Evolutionary conservation across 2,113 vertebrate species (phyloP).

Genomic region (Numida meleagris): DNA sequence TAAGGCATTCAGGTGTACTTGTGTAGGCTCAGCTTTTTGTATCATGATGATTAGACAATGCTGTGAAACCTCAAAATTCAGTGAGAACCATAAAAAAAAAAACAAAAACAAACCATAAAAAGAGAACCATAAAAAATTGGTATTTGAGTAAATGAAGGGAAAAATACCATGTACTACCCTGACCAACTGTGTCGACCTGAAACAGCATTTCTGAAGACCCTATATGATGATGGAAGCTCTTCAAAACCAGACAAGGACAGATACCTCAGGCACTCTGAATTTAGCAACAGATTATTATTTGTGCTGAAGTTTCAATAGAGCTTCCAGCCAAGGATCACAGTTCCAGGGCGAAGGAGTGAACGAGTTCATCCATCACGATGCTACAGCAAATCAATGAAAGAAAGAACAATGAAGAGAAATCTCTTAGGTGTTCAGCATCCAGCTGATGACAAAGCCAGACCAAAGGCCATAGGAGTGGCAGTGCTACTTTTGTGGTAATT

Average conservation of each 20-base stretch:
- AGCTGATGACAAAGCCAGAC: constrained; percentile 8
- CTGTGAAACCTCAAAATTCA: constrained; percentile 15
- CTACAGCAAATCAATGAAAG: neutral
- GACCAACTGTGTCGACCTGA: neutral
- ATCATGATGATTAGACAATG: neutral
- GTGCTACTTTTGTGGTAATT: neutral
- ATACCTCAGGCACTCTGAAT: neutral
- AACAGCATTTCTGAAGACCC: neutral
- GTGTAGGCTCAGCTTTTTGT: neutral
- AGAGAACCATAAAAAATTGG: neutral
- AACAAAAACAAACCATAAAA: too few species aligned
- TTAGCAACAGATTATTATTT: neutral
- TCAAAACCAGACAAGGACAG: constrained; percentile 19
- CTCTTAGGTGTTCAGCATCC: neutral
- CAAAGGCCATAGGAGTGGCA: neutral
- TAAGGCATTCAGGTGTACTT: neutral
- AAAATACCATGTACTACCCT: neutral
- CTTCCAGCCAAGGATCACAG: neutral
- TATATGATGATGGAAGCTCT: neutral
- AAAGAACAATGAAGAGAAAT: neutral
- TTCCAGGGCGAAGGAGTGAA: constrained; percentile 2
- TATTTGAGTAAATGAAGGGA: neutral
- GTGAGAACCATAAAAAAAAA: neutral
- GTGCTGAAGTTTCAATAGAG: neutral
- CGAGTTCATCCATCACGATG: neutral